These are phyloP conservation scores for Emberiza fucata DNA, from an alignment of 2,113 vertebrate genomes.

Conservation along the genomic window DNA sequence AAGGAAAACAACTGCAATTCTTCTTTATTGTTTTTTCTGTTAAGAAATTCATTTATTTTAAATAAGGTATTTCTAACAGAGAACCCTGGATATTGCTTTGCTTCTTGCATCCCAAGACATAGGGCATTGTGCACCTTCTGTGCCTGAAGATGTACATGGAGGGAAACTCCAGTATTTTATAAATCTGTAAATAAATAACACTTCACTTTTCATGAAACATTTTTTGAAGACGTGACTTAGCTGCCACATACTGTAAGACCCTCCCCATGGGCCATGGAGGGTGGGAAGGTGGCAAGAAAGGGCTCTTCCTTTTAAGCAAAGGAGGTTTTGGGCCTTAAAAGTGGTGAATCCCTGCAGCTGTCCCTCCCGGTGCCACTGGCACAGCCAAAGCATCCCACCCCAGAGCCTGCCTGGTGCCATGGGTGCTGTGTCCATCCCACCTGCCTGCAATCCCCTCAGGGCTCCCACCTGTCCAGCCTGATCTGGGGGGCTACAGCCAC, in stretches of 20 bases:
- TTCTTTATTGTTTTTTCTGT: neutral
- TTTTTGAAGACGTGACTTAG: neutral
- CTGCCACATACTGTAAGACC: neutral
- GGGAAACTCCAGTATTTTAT: neutral
- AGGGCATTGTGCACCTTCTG: neutral
- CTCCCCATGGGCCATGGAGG: neutral
- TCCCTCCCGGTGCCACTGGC: too few relatives aligned
- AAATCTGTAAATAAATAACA: neutral
- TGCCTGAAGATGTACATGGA: neutral
- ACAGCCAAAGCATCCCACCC: neutral
- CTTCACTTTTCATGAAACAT: neutral
- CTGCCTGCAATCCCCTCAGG: fast-evolving
- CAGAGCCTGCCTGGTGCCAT: fast-evolving
- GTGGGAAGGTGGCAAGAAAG: neutral
- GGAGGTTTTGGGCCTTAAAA: neutral
- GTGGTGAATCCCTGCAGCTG: neutral
- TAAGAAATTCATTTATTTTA: neutral
- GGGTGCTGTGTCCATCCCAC: neutral
- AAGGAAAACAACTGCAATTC: neutral
- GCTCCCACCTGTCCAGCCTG: neutral
- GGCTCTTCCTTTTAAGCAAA: neutral
- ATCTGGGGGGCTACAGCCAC: neutral
- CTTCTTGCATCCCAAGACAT: neutral
- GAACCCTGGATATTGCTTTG: neutral
- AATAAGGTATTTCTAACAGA: neutral